Conservation (phyloP, 1,140 invertebrate species). For the Euura lappo region DNA sequence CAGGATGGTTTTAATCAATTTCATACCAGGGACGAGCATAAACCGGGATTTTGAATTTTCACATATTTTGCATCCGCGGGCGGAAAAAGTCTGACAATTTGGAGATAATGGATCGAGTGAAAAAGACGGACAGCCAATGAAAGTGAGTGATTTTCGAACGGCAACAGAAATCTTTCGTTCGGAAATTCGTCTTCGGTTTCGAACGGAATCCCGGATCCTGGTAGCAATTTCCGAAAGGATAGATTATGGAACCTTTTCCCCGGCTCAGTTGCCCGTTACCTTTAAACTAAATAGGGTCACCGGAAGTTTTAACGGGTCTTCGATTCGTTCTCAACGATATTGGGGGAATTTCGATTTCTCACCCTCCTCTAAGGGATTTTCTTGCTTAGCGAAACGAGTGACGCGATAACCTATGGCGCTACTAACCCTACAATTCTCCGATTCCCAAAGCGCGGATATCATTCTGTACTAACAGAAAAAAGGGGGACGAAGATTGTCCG, state of each 20-base stretch:
- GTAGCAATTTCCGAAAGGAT: neutral
- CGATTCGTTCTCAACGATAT: neutral
- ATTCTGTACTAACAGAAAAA: too few relatives aligned
- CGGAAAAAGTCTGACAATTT: neutral
- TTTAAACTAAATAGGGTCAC: neutral
- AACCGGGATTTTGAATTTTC: neutral
- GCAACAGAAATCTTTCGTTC: neutral
- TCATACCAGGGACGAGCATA: neutral
- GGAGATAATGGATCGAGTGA: neutral
- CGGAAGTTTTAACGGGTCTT: neutral
- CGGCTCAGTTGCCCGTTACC: neutral
- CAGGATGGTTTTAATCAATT: neutral
- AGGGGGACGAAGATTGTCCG: too few relatives aligned
- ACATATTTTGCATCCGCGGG: neutral
- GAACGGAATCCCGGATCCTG: neutral
- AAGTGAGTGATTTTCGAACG: neutral
- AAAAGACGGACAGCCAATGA: neutral
- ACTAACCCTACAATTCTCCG: neutral
- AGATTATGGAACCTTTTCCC: neutral
- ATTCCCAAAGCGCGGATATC: neutral
- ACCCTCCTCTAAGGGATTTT: neutral
- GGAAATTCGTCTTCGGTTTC: neutral
- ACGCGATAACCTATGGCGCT: neutral
- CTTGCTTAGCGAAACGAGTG: neutral
- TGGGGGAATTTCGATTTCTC: neutral